Evolutionary conservation across 2,797 vertebrate species (phyloP).

Genomic region (Etheostoma perlongum): DNA sequence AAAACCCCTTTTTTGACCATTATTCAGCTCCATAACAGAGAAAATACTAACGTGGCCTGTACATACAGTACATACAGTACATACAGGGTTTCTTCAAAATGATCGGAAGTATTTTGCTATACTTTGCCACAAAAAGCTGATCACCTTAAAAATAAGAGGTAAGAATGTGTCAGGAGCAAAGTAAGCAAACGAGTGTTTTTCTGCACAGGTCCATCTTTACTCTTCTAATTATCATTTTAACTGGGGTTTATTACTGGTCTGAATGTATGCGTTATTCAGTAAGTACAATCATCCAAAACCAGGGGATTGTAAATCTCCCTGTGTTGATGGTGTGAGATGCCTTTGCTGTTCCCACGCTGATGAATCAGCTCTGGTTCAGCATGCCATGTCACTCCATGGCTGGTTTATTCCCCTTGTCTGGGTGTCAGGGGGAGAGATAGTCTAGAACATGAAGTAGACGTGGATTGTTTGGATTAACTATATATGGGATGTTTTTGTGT

Average conservation of each 20-base stretch:
- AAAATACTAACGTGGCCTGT: not conserved
- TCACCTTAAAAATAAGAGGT: not conserved
- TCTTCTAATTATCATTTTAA: slow-evolving; percentile 3
- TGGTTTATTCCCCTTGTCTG: slow-evolving; percentile 46
- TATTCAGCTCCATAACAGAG: no score
- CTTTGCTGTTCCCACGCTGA: slow-evolving; percentile 48
- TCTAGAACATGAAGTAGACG: slow-evolving; percentile 5
- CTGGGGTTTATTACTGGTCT: slow-evolving; percentile 7
- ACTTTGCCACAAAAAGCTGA: not conserved
- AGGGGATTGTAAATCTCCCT: slow-evolving; percentile 47
- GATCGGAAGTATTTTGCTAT: not conserved
- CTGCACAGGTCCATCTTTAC: not conserved
- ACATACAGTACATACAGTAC: not conserved
- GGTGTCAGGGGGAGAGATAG: slow-evolving; percentile 20
- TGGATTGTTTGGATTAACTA: slow-evolving; percentile 21
- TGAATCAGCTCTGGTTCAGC: slow-evolving; percentile 64
- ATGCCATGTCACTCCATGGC: slow-evolving; percentile 44
- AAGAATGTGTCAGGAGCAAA: not conserved
- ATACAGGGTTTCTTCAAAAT: not conserved
- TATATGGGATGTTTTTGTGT: slow-evolving; percentile 19
- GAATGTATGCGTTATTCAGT: slow-evolving; percentile 16
- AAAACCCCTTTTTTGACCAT: no score
- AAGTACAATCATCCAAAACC: slow-evolving; percentile 11
- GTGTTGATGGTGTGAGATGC: slow-evolving; percentile 49
- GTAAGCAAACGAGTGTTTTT: slow-evolving; percentile 19